Percentiles rank a stretch among this genome's conserved stretches.
Conservation (phyloP, 2,113 vertebrate species). For the Sula dactylatra region DNA sequence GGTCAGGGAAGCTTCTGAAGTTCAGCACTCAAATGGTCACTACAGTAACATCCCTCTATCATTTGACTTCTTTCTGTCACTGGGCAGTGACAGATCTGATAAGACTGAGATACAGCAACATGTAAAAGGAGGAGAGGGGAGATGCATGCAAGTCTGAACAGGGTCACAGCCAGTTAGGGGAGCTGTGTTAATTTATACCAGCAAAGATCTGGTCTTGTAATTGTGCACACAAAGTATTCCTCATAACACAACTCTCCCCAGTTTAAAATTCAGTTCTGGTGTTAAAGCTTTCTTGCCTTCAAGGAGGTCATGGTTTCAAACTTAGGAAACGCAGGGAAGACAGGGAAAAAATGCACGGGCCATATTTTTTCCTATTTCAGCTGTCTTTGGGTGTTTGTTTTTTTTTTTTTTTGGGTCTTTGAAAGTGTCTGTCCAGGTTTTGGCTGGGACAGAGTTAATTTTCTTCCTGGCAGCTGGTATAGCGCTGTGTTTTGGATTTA, state of each 20-base stretch:
- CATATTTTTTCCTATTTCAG: background rate
- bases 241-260: background rate
- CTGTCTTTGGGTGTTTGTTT: no score
- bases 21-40: background rate
- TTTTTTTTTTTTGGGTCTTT: background rate
- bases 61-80: background rate
- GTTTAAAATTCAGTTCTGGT: background rate
- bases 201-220: background rate
- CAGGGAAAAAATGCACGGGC: background rate
- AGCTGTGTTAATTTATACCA: background rate
- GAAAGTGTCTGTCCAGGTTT: background rate
- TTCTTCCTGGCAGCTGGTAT: no score
- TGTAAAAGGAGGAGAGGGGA: background rate
- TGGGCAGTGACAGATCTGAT: background rate
- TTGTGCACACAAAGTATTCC: background rate
- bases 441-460: no score
- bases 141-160: background rate
- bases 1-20: background rate
- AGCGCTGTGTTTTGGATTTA: no score
- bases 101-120: background rate
- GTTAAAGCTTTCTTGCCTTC: background rate
- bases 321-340: fast-evolving
- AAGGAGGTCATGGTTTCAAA: background rate
- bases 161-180: background rate
- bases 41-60: background rate